Percentiles rank a stretch among this genome's conserved stretches.
phyloP scores from a whole-genome alignment of 2,797 vertebrate species.

The Pseudocheirus occidentalis region DNA sequence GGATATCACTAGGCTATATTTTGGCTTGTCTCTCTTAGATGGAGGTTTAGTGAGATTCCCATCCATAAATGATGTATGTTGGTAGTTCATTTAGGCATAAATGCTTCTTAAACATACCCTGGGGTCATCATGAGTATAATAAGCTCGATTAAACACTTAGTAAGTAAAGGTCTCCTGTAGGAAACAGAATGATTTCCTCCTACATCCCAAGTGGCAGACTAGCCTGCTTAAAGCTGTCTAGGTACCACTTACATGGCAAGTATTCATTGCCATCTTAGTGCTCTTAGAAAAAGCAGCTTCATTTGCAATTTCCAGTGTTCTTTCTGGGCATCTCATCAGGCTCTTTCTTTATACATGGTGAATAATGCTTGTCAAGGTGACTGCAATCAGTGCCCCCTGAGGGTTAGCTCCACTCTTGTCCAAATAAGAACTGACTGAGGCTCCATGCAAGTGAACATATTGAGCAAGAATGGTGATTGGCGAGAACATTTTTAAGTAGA shows the following conservation, averaged over 20 bases:
- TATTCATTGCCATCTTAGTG: background rate
- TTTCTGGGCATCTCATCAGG: background rate
- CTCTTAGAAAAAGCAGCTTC: background rate
- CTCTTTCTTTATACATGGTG: background rate
- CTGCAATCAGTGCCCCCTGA: background rate
- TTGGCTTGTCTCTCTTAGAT: background rate
- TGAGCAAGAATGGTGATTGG: slow-evolving; percentile 34
- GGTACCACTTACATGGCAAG: background rate
- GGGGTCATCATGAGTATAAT: background rate
- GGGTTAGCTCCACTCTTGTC: slow-evolving; percentile 6
- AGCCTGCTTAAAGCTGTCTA: background rate
- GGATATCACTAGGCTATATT: slow-evolving; percentile 14
- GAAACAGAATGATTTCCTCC: background rate
- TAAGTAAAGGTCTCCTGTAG: background rate
- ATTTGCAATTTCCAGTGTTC: background rate
- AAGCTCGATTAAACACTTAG: background rate
- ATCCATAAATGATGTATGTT: background rate
- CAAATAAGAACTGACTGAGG: slow-evolving; percentile 24
- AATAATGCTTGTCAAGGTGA: slow-evolving; percentile 20
- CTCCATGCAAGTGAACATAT: slow-evolving; percentile 13
- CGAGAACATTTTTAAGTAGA: slow-evolving; percentile 59
- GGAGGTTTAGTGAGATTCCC: background rate
- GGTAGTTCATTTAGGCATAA: slow-evolving; percentile 6
- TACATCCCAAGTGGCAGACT: background rate
- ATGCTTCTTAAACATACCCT: background rate